Conservation (phyloP, 2,113 vertebrate species). For the Hemichromis elongatus region DNA sequence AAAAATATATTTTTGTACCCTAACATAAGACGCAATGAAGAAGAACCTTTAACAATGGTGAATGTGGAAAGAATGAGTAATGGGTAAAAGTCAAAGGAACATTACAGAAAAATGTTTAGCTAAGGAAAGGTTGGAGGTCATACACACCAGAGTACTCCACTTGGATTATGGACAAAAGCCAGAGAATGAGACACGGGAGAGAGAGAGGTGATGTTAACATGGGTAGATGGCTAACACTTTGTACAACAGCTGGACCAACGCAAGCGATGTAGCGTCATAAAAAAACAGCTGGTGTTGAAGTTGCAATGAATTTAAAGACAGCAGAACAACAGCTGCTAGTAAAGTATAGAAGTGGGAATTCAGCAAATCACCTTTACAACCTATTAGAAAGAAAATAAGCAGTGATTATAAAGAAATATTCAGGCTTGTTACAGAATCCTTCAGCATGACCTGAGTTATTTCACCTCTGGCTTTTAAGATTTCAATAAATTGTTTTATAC, state of each 20-base stretch:
- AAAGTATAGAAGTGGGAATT: neutral
- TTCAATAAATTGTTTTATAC: neutral
- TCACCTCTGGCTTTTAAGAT: neutral
- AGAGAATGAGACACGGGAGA: conserved; percentile 83
- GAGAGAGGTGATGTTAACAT: conserved; percentile 77
- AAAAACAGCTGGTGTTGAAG: neutral
- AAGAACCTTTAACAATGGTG: conserved; percentile 9
- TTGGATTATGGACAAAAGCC: conserved; percentile 86
- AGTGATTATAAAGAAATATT: neutral
- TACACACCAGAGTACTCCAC: conserved; percentile 99
- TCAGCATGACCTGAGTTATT: neutral
- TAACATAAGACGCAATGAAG: conserved; percentile 11
- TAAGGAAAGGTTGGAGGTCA: conserved; percentile 71
- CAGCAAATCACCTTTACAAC: neutral
- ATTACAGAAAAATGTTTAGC: neutral
- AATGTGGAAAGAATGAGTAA: conserved; percentile 17
- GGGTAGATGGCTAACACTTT: conserved; percentile 16
- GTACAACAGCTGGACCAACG: conserved; percentile 30
- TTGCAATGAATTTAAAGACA: neutral
- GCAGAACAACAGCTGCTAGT: neutral
- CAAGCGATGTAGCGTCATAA: neutral
- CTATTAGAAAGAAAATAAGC: neutral
- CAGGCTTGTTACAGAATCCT: neutral
- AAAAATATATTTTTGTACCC: neutral
- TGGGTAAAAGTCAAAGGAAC: neutral